Evolutionary conservation across 2,888 invertebrate species (phyloP), one percentile per base, ranked within the genome.

Genomic region (Megamerina dolium): DNA sequence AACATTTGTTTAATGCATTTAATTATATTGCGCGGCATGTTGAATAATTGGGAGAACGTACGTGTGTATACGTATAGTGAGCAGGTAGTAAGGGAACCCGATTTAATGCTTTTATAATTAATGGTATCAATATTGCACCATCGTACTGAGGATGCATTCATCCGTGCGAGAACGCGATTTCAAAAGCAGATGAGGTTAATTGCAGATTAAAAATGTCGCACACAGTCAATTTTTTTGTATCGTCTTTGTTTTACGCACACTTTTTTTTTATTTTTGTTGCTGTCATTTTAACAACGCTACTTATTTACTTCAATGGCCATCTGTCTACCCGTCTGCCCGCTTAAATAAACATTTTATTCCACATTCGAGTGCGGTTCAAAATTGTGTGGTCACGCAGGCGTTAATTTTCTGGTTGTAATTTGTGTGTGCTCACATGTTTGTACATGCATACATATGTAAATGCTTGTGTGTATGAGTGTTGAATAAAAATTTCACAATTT

Each of bases 31-130:
- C 37, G 54, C 54, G 40, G 29, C 10, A 18, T 5, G 10, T n/a
- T n/a, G n/a, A n/a, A n/a, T n/a, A n/a, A n/a, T n/a, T n/a, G n/a
- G n/a, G n/a, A n/a, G n/a, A n/a, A n/a, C n/a, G n/a, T n/a, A n/a
- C n/a, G n/a, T n/a, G n/a, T n/a, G n/a, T n/a, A n/a, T n/a, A n/a
- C n/a, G n/a, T n/a, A n/a, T n/a, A n/a, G n/a, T n/a, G n/a, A n/a
- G n/a, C n/a, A n/a, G n/a, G 32, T 17, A 10, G 29, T 39, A 10
- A 10, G 8, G 10, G 23, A 23, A 23, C 6, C 10, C 23, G 8
- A 10, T 23, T 62, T 61, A 61, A 64, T 64, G 64, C 58, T 64
- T 63, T 62, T 62, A 63, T 62, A 62, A 62, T 62, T 64, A 62
- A 62, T 62, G 63, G 62, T 59, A 62, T 64, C 62, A 63, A 63